A percentile compares a stretch with the other conserved stretches of the same genome.
Evolutionary conservation across 2,888 invertebrate species (phyloP).

Genomic region (Volucella inanis): DNA sequence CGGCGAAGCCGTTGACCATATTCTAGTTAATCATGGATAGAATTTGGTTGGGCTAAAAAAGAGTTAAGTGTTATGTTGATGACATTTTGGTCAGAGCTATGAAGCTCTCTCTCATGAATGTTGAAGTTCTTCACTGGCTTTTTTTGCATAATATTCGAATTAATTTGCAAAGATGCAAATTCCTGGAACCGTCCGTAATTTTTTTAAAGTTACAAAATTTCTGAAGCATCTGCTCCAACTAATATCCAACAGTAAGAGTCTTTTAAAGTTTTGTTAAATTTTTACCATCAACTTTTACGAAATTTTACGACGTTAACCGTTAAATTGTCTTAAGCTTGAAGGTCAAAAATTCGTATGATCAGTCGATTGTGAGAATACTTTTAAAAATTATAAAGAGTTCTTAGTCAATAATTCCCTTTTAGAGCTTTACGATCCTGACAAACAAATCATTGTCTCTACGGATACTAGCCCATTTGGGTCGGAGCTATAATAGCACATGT

Average conservation of each 20-base stretch:
- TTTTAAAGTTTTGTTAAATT: slow-evolving; percentile 24
- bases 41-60: too few relatives aligned
- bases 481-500: background rate
- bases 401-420: slow-evolving; percentile 4
- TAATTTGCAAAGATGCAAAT: too few relatives aligned
- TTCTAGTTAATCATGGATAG: too few relatives aligned
- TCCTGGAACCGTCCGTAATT: background rate
- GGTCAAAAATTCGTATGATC: slow-evolving; percentile 3
- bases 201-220: slow-evolving; percentile 46
- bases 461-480: background rate
- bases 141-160: too few relatives aligned
- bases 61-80: too few relatives aligned
- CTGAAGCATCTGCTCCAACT: slow-evolving; percentile 42
- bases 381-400: background rate
- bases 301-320: background rate
- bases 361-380: background rate
- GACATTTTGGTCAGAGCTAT: too few relatives aligned
- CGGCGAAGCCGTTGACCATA: too few relatives aligned
- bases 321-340: background rate
- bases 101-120: too few relatives aligned
- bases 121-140: too few relatives aligned
- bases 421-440: slow-evolving; percentile 18
- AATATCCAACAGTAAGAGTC: slow-evolving; percentile 37
- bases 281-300: too few relatives aligned
- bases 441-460: slow-evolving; percentile 1